Evolutionary conservation across 1,140 invertebrate genomes (phyloP).

Genomic region (Drosophila seguyi): DNA sequence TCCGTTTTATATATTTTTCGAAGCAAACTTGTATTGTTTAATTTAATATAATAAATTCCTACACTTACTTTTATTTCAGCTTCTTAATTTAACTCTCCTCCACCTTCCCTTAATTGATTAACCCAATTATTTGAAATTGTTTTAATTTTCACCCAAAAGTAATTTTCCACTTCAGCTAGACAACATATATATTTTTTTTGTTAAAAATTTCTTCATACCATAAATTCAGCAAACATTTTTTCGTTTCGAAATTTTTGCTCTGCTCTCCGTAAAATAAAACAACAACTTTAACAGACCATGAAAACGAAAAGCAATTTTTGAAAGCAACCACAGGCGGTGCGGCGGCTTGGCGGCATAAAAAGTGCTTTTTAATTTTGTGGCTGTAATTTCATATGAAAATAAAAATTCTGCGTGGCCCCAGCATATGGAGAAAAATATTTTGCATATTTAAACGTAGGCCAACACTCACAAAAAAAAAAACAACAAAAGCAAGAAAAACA

Average conservation of each 20-base stretch:
- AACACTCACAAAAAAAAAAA: conserved; percentile 5
- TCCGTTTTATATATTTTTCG: too few relatives aligned
- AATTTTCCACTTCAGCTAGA: conserved; percentile 22
- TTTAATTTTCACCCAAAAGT: conserved; percentile 5
- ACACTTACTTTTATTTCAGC: neutral
- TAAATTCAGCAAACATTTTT: conserved; percentile 19
- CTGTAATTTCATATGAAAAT: conserved; percentile 53
- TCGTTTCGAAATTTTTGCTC: conserved; percentile 10
- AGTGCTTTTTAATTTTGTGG: conserved; percentile 28
- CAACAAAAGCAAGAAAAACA: conserved; percentile 10
- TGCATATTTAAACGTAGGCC: conserved; percentile 43
- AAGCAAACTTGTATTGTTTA: too few relatives aligned
- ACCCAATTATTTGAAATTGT: conserved; percentile 8
- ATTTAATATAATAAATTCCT: neutral
- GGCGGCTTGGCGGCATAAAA: conserved; percentile 23
- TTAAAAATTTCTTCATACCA: conserved; percentile 9
- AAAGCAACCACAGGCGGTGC: conserved; percentile 26
- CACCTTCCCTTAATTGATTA: too few relatives aligned
- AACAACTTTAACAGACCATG: conserved; percentile 39
- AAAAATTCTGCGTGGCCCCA: conserved; percentile 51
- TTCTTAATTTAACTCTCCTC: neutral
- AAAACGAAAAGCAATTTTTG: conserved; percentile 50
- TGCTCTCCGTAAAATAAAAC: conserved; percentile 5
- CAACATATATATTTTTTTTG: neutral
- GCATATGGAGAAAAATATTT: conserved; percentile 41